phyloP scores from a whole-genome alignment of 2,113 vertebrate genomes.

The Ranitomeya variabilis region DNA sequence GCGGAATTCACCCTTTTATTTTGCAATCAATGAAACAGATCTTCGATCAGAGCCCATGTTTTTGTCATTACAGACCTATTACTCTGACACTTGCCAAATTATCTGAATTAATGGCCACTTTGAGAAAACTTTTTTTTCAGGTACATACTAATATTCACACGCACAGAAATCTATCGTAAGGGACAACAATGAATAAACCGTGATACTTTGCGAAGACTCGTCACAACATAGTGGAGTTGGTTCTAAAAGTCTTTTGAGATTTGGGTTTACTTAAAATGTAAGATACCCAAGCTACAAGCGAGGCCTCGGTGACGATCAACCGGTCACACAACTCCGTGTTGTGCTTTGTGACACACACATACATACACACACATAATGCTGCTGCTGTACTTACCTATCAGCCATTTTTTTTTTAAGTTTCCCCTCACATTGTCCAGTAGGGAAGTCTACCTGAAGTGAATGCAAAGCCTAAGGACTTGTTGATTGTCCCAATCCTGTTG shows the following conservation, averaged over 20 bases:
- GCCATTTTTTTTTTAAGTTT: slow-evolving; percentile 25
- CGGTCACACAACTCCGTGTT: not conserved
- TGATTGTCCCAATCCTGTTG: not conserved
- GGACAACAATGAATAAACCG: not conserved
- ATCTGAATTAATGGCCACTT: not conserved
- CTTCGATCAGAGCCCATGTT: not conserved
- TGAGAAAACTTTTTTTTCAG: not conserved
- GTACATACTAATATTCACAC: not conserved
- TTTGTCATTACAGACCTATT: not conserved
- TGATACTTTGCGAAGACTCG: not conserved
- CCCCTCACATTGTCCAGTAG: slow-evolving; percentile 47
- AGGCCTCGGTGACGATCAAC: not conserved
- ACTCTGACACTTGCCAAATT: not conserved
- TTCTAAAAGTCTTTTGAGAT: not conserved
- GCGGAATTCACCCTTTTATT: too few relatives aligned
- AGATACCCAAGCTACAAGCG: not conserved
- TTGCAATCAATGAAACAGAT: not conserved
- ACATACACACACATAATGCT: not conserved
- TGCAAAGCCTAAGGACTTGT: slow-evolving; percentile 10
- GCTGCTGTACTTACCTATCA: slow-evolving; percentile 42
- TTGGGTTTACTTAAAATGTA: not conserved
- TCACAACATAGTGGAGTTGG: not conserved
- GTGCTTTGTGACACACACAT: slow-evolving; percentile 20
- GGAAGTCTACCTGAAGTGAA: slow-evolving; percentile 8
- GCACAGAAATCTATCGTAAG: not conserved